These are phyloP conservation scores for Ylistrum balloti DNA, from an alignment of 1,140 invertebrate species.

Conservation along the genomic window DNA sequence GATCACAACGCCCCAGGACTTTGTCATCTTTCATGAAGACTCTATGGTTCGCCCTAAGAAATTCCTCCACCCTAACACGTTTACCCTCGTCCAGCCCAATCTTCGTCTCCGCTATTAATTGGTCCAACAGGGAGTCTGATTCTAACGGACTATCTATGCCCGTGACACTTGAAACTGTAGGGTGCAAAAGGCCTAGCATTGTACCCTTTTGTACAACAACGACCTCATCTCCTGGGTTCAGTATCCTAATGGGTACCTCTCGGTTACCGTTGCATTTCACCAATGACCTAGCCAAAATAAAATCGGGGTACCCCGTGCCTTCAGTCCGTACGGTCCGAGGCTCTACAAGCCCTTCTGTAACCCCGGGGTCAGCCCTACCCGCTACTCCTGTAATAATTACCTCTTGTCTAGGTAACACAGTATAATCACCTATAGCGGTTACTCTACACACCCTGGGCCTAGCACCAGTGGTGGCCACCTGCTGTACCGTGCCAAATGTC, in stretches of 20 bases:
- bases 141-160: too few species aligned
- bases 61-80: too few species aligned
- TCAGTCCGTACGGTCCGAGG: not conserved
- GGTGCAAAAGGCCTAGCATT: not conserved
- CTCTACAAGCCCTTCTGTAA: not conserved
- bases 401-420: not conserved
- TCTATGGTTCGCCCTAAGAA: too few species aligned
- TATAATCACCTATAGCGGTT: not conserved
- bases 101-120: not conserved
- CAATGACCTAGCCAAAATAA: not conserved
- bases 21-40: not conserved
- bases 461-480: too few species aligned
- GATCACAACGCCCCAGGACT: not conserved
- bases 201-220: not conserved
- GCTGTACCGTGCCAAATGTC: too few species aligned
- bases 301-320: not conserved
- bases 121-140: not conserved
- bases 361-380: not conserved
- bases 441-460: not conserved
- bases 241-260: not conserved
- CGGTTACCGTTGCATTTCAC: not conserved
- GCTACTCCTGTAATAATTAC: not conserved
- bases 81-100: not conserved
- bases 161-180: not conserved
- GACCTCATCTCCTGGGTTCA: not conserved